These are phyloP conservation scores for Sphaerophoria rueppellii DNA, from an alignment of 2,888 invertebrate genomes.

Conservation along the genomic window DNA sequence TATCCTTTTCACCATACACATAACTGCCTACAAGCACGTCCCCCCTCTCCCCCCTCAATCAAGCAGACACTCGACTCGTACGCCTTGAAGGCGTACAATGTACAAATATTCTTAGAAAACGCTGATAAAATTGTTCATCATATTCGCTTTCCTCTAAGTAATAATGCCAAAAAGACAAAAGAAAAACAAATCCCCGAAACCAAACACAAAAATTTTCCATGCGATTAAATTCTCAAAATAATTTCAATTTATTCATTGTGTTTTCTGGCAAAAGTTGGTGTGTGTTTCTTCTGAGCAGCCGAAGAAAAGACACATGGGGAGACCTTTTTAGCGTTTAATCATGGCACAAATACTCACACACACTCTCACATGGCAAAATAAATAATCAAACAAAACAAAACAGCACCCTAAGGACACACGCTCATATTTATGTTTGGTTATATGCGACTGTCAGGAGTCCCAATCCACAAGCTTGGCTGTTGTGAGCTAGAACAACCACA, in stretches of 20 bases:
- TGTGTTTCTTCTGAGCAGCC: constrained; percentile 32
- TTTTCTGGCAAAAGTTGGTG: too few species aligned
- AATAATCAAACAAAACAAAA: constrained; percentile 17
- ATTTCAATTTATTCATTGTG: constrained; percentile 66
- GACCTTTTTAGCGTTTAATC: constrained; percentile 38
- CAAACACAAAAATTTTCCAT: constrained; percentile 57
- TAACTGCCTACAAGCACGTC: neutral
- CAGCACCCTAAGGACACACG: constrained; percentile 34
- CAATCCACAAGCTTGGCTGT: neutral
- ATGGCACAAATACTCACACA: neutral
- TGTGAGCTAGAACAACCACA: constrained; percentile 60
- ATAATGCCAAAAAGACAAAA: neutral
- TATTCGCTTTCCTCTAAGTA: neutral
- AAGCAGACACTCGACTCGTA: neutral
- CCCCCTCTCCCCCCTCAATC: neutral
- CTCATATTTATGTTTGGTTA: neutral
- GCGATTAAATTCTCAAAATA: constrained; percentile 64
- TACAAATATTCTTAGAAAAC: neutral
- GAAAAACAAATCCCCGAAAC: constrained; percentile 46
- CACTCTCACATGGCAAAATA: neutral
- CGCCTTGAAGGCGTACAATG: too few species aligned
- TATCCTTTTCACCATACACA: constrained; percentile 1
- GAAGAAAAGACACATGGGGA: constrained; percentile 29
- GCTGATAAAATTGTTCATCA: neutral
- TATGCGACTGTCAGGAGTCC: neutral